phyloP scores from a whole-genome alignment of 2,113 vertebrate species.

The Calypte anna region DNA sequence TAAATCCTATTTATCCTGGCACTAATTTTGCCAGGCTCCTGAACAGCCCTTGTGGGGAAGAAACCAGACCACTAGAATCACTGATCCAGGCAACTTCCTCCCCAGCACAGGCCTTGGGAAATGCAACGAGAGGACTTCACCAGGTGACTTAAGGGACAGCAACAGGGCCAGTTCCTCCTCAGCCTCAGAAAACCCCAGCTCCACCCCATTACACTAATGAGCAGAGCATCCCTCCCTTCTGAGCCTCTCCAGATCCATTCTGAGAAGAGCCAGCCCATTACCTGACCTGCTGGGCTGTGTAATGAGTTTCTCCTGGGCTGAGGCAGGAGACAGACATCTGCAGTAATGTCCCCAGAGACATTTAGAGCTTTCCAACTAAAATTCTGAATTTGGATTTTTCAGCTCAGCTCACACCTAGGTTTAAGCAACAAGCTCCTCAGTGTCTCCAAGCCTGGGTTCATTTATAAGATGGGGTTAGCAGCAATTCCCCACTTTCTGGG shows the following conservation, averaged over 20 bases:
- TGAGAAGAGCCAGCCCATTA: not conserved
- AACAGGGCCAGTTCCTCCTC: not conserved
- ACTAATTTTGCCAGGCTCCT: fast-evolving
- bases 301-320: not conserved
- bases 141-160: not conserved
- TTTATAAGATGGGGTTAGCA: not conserved
- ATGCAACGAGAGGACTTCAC: fast-evolving
- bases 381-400: not conserved
- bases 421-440: not conserved
- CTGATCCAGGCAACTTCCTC: not conserved
- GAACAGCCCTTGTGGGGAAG: not conserved
- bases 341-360: not conserved
- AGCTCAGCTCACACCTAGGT: not conserved
- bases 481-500: not conserved
- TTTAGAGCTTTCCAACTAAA: not conserved
- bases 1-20: not conserved
- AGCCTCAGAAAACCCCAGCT: not conserved
- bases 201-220: fast-evolving
- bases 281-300: not conserved
- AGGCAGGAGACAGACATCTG: not conserved
- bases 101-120: not conserved
- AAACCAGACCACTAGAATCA: not conserved
- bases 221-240: not conserved
- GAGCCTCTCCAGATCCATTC: not conserved
- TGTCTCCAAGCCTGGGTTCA: not conserved